Percentiles rank a stretch among this genome's conserved stretches.
Evolutionary conservation across 2,797 vertebrate species (phyloP).

Genomic region (Muraenolepis orangiensis): DNA sequence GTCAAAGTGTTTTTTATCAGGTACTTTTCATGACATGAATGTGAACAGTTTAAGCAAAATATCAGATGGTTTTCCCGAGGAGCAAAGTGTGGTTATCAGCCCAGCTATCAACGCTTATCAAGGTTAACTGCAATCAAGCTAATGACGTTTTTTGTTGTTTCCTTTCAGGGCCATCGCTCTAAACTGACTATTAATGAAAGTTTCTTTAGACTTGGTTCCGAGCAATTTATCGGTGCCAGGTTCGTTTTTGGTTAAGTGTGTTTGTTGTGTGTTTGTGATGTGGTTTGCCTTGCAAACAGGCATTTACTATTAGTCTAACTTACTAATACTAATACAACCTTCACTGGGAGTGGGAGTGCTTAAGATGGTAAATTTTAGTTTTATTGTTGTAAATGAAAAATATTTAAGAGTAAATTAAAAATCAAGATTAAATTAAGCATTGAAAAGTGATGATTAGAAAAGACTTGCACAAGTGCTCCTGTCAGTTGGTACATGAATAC

Average conservation of each 20-base stretch:
- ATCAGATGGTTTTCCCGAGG: not conserved
- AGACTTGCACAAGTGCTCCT: not conserved
- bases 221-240: not conserved
- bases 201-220: conserved; percentile 9
- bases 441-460: not conserved
- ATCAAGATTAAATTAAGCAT: not conserved
- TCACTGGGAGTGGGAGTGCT: conserved; percentile 17
- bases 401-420: not conserved
- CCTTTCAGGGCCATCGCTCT: not conserved
- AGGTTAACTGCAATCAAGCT: conserved; percentile 44
- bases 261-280: not conserved
- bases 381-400: no score
- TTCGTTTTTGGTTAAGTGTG: conserved; percentile 9
- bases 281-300: not conserved
- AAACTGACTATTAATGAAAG: conserved; percentile 16
- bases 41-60: not conserved
- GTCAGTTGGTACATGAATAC: conserved; percentile 8
- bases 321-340: conserved; percentile 28
- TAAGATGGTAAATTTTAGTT: not conserved
- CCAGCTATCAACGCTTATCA: not conserved
- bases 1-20: not conserved
- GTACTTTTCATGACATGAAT: not conserved
- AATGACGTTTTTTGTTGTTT: conserved; percentile 37
- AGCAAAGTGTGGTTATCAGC: not conserved
- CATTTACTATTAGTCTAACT: not conserved